Evolutionary conservation across 2,888 invertebrate species (phyloP).

Genomic region (Lymantria monacha): DNA sequence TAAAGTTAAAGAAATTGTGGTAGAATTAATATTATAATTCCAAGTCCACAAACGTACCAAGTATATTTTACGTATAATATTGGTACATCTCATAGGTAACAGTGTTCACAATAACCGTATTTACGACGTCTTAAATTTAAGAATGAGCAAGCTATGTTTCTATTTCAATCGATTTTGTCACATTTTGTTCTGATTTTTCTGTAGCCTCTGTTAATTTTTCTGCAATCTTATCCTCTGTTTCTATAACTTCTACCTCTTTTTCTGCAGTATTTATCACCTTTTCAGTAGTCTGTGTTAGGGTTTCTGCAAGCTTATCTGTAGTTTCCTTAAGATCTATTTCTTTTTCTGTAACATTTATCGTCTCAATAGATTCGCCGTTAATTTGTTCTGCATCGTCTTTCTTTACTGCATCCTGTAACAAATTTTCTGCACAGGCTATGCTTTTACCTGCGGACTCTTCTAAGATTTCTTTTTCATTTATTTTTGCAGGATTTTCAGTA

Average conservation of each 20-base stretch:
- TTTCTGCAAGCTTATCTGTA: background rate
- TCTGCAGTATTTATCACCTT: background rate
- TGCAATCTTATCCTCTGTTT: background rate
- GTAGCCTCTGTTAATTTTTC: constrained; percentile 4
- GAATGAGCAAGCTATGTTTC: background rate
- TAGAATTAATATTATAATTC: too few relatives aligned
- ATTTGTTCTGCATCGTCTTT: background rate
- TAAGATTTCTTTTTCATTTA: too few relatives aligned
- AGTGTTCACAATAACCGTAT: too few relatives aligned
- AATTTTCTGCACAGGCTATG: background rate
- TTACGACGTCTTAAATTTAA: too few relatives aligned
- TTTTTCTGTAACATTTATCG: too few relatives aligned
- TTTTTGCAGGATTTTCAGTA: background rate
- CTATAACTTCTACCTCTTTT: background rate
- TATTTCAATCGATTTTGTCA: background rate
- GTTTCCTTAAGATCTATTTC: background rate
- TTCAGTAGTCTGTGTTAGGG: background rate
- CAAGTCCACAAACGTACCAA: too few relatives aligned
- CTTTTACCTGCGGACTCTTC: too few relatives aligned
- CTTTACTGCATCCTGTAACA: background rate
- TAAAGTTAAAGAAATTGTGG: too few relatives aligned
- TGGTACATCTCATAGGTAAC: too few relatives aligned
- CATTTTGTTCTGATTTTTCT: background rate
- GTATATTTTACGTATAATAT: too few relatives aligned
- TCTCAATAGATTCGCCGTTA: background rate